Evolutionary conservation across 2,113 vertebrate genomes (phyloP).

Genomic region (Nothocercus julius): DNA sequence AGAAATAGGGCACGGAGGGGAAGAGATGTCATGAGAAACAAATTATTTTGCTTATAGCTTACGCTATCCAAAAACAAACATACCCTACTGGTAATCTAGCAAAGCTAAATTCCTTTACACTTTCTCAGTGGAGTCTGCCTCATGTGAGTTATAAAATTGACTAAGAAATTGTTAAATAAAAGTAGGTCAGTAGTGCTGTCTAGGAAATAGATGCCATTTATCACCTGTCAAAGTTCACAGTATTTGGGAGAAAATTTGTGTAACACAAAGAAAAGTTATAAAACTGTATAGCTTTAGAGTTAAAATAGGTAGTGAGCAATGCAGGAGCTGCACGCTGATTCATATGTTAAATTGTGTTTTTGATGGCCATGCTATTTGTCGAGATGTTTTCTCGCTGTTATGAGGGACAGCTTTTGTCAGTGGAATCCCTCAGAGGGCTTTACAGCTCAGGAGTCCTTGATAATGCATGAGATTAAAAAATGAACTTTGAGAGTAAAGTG

Average conservation of each 20-base stretch:
- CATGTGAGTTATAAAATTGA: neutral
- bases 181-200: neutral
- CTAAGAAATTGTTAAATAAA: neutral
- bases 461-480: neutral
- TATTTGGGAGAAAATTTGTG: neutral
- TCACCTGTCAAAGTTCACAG: neutral
- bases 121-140: neutral
- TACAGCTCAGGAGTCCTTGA: neutral
- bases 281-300: neutral
- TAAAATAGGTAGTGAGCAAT: neutral
- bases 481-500: neutral
- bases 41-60: conserved; percentile 12
- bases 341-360: neutral
- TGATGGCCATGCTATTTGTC: neutral
- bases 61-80: neutral
- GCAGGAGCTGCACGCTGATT: neutral
- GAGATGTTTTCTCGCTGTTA: neutral
- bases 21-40: conserved; percentile 3
- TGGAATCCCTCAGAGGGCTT: neutral
- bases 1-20: neutral
- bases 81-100: neutral
- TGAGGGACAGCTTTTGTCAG: neutral
- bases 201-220: neutral
- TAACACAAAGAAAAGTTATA: neutral
- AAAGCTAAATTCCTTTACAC: neutral